Evolutionary conservation across 2,888 invertebrate genomes (phyloP), one percentile per base, ranked within the genome.

Genomic region (Chydorus sphaericus): DNA sequence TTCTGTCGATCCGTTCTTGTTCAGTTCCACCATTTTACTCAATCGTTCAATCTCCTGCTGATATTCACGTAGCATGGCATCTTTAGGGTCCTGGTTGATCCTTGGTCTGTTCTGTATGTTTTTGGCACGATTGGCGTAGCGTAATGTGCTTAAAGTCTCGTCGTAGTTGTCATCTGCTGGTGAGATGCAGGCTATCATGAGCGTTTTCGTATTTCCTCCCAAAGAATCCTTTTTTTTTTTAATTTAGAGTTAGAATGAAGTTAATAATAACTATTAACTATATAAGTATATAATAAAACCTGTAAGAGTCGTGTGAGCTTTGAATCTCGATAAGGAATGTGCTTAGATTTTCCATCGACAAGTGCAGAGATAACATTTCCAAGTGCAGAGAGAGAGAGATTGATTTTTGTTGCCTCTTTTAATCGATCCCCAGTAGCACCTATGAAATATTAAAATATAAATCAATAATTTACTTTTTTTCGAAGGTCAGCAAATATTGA

Each of bases 311-410:
- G 70, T 0, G 88, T 89, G 1, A 91, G 72, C 68, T 90, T 91
- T 18, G 89, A 88, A 68, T 91, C 90, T 62, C 90, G 74, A 69
- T 83, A 87, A 0, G 85, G 86, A 44, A 84, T 78, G 66, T 86
- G 83, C 65, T 81, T 85, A 37, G 84, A 81, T 72, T 80, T 88
- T 59, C 80, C 86, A 71, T 83, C 89, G 48, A 83, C 89, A 54
- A 90, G 69, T 0, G 89, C 88, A 1, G 88, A 88, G 60, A 91
- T 91, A 0, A 91, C 90, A 68, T 91, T 91, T 3, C 87, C 90
- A 50, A 91, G 71, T 0, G 90, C 90, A 11, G 88, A 88, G 29
- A 91, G 71, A 0, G 87, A 88, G 52, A 91, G 69, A 72, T 91
- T 91, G 58, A 90, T 91, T 71, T 89, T 90, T 0, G 87, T 87